phyloP scores from a whole-genome alignment of 2,113 vertebrate species.

The Typhlomys cinereus region DNA sequence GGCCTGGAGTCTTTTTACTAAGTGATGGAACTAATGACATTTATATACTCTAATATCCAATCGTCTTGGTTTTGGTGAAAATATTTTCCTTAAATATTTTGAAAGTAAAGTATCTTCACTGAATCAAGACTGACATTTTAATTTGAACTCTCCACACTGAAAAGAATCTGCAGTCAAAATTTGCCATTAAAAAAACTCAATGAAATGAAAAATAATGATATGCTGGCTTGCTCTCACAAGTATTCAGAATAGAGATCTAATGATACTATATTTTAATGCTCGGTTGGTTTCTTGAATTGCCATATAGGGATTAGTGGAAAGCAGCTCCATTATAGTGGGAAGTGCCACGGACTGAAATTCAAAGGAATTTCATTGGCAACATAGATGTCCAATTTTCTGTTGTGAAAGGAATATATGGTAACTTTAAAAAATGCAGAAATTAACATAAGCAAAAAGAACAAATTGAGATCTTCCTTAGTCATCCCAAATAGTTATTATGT shows the following conservation, averaged over 20 bases:
- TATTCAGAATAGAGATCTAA: slow-evolving; percentile 38
- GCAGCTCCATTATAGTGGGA: not conserved
- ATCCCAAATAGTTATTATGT: not conserved
- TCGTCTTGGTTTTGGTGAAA: slow-evolving; percentile 71
- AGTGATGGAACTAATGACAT: slow-evolving; percentile 51
- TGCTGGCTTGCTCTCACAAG: slow-evolving; percentile 48
- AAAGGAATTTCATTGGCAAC: not conserved
- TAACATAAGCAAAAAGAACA: not conserved
- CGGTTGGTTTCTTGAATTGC: slow-evolving; percentile 17
- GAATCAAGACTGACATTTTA: slow-evolving; percentile 69
- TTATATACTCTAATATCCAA: slow-evolving; percentile 44
- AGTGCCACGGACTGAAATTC: not conserved
- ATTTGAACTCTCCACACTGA: slow-evolving; percentile 70
- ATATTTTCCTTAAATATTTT: slow-evolving; percentile 71
- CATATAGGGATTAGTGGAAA: not conserved
- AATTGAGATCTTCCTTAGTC: not conserved
- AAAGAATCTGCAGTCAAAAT: slow-evolving; percentile 70
- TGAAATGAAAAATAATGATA: slow-evolving; percentile 73
- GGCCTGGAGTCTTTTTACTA: slow-evolving; percentile 48
- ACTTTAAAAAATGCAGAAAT: not conserved
- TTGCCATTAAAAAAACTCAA: slow-evolving; percentile 60
- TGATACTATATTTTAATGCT: slow-evolving; percentile 30
- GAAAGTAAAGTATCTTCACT: slow-evolving; percentile 61
- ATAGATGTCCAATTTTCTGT: too few relatives aligned
- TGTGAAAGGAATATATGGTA: not conserved